Evolutionary conservation across 2,888 invertebrate species (phyloP).

Genomic region (Exocentrus adspersus): DNA sequence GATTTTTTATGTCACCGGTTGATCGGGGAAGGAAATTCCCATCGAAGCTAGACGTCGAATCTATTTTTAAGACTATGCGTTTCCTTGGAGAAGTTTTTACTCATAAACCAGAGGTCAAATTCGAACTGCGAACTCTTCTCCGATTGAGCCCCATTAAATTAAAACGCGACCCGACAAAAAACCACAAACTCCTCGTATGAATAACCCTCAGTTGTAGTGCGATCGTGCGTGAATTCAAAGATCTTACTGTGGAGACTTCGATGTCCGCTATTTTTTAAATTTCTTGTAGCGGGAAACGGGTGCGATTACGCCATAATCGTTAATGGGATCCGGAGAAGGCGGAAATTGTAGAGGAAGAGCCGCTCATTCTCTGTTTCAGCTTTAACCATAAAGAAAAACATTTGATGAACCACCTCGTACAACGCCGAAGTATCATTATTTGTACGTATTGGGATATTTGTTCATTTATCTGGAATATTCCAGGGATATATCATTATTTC

Average conservation of each 20-base stretch:
- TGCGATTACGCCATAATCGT: no score
- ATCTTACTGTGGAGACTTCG: conserved; percentile 8
- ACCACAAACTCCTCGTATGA: conserved; percentile 9
- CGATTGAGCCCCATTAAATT: conserved; percentile 1
- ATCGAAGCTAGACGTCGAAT: background rate
- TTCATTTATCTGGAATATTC: no score
- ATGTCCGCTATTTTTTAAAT: background rate
- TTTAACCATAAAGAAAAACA: no score
- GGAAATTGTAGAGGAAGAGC: no score
- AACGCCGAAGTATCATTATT: no score
- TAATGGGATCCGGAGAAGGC: no score
- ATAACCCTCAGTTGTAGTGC: conserved; percentile 17
- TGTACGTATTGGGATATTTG: no score
- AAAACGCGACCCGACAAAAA: conserved; percentile 18
- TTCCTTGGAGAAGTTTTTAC: no score
- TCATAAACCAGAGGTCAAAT: background rate
- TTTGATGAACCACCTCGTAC: no score
- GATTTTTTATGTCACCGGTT: background rate
- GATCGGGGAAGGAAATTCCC: background rate
- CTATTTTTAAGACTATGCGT: no score
- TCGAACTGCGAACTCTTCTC: background rate
- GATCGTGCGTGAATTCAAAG: conserved; percentile 10
- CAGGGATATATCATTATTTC: no score
- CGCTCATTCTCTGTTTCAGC: no score
- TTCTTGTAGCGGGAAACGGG: background rate